A percentile compares a stretch with the other conserved stretches of the same genome.
Evolutionary conservation across 2,113 vertebrate species (phyloP).

Genomic region (Macrotis lagotis): DNA sequence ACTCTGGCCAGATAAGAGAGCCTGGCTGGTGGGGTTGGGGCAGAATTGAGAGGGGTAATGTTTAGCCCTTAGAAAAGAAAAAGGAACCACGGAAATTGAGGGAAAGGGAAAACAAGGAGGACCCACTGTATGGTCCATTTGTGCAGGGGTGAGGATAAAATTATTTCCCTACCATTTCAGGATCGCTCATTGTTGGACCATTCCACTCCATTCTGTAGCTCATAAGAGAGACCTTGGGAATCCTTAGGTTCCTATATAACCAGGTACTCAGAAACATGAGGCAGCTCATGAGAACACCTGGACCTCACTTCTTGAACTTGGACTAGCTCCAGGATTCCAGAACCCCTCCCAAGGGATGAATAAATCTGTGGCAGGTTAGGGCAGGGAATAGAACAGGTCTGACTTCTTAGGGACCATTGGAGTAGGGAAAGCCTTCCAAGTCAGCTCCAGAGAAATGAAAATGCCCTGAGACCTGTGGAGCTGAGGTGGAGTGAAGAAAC

Average conservation of each 20-base stretch:
- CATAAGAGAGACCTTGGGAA: neutral
- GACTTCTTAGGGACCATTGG: neutral
- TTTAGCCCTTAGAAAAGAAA: constrained; percentile 45
- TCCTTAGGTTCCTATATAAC: neutral
- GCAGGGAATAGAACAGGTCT: constrained; percentile 5
- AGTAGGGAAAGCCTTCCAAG: neutral
- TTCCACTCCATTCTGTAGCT: neutral
- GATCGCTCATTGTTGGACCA: neutral
- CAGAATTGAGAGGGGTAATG: constrained; percentile 22
- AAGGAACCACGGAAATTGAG: neutral
- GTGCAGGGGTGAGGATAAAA: neutral
- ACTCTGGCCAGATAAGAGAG: constrained; percentile 81
- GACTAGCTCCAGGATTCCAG: neutral
- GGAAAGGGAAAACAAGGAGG: constrained; percentile 15
- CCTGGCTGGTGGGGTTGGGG: constrained; percentile 66
- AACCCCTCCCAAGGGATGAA: neutral
- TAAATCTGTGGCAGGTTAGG: neutral
- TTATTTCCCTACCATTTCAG: neutral
- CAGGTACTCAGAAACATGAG: neutral
- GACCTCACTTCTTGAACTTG: neutral
- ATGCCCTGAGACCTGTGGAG: neutral
- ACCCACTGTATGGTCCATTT: neutral
- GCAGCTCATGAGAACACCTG: neutral
- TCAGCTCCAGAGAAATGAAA: neutral
- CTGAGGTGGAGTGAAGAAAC: neutral